A percentile compares a stretch with the other conserved stretches of the same genome.
phyloP scores from a whole-genome alignment of 2,888 invertebrate species.

The Xanthorhoe spadicearia region DNA sequence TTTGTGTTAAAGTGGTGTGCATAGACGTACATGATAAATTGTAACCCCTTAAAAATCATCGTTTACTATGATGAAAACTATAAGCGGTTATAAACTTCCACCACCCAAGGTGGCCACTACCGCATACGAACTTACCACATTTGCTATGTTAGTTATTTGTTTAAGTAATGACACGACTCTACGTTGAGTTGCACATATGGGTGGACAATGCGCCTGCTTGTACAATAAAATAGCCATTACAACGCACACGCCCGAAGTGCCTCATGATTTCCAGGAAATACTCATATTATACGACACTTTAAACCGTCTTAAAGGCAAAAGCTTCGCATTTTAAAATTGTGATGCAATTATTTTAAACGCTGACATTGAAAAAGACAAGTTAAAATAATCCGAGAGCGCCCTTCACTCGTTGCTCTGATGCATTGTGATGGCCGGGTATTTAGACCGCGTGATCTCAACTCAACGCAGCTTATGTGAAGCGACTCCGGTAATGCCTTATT shows the following conservation, averaged over 20 bases:
- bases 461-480: conserved; percentile 58
- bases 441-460: conserved; percentile 74
- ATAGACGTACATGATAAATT: neutral
- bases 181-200: conserved; percentile 1
- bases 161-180: neutral
- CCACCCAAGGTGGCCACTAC: neutral
- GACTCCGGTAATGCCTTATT: conserved; percentile 42
- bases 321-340: conserved; percentile 82
- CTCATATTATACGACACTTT: conserved; percentile 75
- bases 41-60: neutral
- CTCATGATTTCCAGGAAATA: conserved; percentile 80
- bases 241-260: conserved; percentile 53
- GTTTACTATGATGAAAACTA: neutral
- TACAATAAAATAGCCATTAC: conserved; percentile 39
- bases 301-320: conserved; percentile 80
- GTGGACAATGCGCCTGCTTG: conserved; percentile 16
- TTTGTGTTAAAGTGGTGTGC: neutral
- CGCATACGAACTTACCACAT: neutral
- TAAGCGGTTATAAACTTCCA: neutral
- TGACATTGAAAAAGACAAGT: conserved; percentile 85
- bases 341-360: conserved; percentile 85
- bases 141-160: neutral
- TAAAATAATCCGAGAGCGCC: conserved; percentile 83
- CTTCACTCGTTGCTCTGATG: conserved; percentile 81
- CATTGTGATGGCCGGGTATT: conserved; percentile 81